A percentile compares a stretch with the other conserved stretches of the same genome.
Conservation (phyloP, 2,888 invertebrate genomes). For the Drosophila sordidapex region DNA sequence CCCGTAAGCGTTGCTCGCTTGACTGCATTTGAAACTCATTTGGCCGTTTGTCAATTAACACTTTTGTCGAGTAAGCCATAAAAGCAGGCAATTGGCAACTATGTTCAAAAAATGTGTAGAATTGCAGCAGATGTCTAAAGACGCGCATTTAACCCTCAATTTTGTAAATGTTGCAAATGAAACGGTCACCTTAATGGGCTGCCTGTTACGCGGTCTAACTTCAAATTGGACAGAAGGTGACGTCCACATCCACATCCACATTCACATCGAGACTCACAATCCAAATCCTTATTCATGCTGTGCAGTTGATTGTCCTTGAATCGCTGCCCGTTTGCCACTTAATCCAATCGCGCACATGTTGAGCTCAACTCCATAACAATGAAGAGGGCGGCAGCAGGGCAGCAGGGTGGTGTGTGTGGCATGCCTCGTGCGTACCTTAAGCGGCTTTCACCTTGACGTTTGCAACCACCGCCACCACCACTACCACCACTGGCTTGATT, state of each 20-base stretch:
- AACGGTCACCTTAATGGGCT: slow-evolving; percentile 81
- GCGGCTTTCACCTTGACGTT: slow-evolving; percentile 79
- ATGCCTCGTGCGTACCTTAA: slow-evolving; percentile 58
- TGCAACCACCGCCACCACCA: slow-evolving; percentile 48
- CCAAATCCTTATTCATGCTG: slow-evolving; percentile 68
- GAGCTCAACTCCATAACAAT: slow-evolving; percentile 66
- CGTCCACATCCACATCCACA: slow-evolving; percentile 29
- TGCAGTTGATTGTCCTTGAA: slow-evolving; percentile 82
- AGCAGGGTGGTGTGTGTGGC: slow-evolving; percentile 29
- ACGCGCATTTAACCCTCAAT: slow-evolving; percentile 81
- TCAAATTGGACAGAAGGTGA: slow-evolving; percentile 79
- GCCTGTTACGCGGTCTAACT: slow-evolving; percentile 77
- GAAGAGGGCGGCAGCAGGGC: slow-evolving; percentile 22
- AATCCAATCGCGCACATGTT: slow-evolving; percentile 77
- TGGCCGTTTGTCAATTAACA: slow-evolving; percentile 67
- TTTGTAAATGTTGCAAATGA: slow-evolving; percentile 75
- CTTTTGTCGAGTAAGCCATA: slow-evolving; percentile 67
- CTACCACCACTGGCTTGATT: slow-evolving; percentile 57
- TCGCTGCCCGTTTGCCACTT: slow-evolving; percentile 67
- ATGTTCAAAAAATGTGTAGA: slow-evolving; percentile 30
- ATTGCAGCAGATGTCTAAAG: slow-evolving; percentile 82
- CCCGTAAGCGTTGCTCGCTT: slow-evolving; percentile 52
- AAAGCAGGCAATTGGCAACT: slow-evolving; percentile 34
- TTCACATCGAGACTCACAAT: slow-evolving; percentile 19
- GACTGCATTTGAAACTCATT: slow-evolving; percentile 58